A percentile compares a stretch with the other conserved stretches of the same genome.
Conservation (phyloP, 1,140 invertebrate species). For the Lordiphosa stackelbergi region DNA sequence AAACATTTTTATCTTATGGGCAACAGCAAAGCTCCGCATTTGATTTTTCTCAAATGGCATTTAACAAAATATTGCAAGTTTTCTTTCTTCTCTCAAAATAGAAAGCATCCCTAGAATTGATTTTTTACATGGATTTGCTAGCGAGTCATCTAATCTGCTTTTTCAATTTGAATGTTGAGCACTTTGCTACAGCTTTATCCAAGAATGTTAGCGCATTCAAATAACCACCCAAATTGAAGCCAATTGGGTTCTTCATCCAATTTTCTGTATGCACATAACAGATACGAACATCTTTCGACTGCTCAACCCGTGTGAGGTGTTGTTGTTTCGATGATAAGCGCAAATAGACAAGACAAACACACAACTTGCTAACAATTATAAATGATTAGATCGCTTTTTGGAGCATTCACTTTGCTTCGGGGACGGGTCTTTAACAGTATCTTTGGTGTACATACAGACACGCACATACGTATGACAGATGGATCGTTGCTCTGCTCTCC, state of each 20-base stretch:
- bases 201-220: slow-evolving; percentile 3
- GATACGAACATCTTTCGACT: slow-evolving; percentile 33
- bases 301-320: slow-evolving; percentile 34
- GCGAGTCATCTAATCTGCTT: too few species aligned
- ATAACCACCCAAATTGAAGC: background rate
- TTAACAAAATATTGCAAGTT: too few species aligned
- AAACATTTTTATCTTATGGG: too few species aligned
- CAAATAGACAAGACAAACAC: slow-evolving; percentile 72
- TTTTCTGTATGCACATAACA: slow-evolving; percentile 35
- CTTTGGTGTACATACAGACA: slow-evolving; percentile 20
- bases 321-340: slow-evolving; percentile 57
- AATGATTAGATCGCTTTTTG: slow-evolving; percentile 75
- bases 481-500: slow-evolving; percentile 2
- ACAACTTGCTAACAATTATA: slow-evolving; percentile 72
- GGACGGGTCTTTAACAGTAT: slow-evolving; percentile 64
- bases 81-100: too few species aligned
- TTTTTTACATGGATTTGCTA: too few species aligned
- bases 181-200: background rate
- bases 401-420: slow-evolving; percentile 57
- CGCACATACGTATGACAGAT: slow-evolving; percentile 1
- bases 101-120: too few species aligned
- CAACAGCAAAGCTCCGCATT: too few species aligned
- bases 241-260: slow-evolving; percentile 16
- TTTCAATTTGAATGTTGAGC: too few species aligned
- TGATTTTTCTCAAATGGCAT: too few species aligned